Percentiles rank a stretch among this genome's conserved stretches.
Conservation (phyloP, 2,113 vertebrate species). For the Promerops cafer region DNA sequence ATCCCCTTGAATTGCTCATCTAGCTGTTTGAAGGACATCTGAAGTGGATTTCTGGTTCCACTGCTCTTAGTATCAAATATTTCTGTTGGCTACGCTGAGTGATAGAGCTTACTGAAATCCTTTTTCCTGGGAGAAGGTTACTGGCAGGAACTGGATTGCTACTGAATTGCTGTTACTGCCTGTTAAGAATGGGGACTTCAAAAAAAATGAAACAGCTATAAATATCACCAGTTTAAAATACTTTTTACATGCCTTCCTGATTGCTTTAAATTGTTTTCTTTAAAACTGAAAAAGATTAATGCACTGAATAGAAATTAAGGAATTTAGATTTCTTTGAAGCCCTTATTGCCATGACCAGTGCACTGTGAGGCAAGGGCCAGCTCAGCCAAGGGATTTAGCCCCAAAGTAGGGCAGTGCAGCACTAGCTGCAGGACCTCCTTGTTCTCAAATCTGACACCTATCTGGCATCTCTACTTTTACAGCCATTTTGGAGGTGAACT, state of each 20-base stretch:
- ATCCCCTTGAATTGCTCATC: slow-evolving; percentile 69
- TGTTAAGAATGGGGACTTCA: slow-evolving; percentile 54
- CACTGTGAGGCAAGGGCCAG: not conserved
- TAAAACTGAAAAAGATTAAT: not conserved
- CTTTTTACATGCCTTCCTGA: slow-evolving; percentile 38
- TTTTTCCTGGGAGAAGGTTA: slow-evolving; percentile 63
- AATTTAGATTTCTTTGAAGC: slow-evolving; percentile 9
- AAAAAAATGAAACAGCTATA: slow-evolving; percentile 47
- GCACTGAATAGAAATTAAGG: not conserved
- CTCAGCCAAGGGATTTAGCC: not conserved
- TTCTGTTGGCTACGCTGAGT: slow-evolving; percentile 58
- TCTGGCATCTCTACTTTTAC: not conserved
- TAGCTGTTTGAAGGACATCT: slow-evolving; percentile 67
- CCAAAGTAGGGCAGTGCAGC: not conserved
- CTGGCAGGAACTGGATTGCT: slow-evolving; percentile 57
- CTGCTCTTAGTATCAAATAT: slow-evolving; percentile 46
- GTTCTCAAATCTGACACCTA: not conserved
- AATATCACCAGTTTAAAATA: slow-evolving; percentile 60
- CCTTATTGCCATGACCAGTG: not conserved
- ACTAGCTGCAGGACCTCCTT: not conserved
- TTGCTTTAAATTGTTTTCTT: slow-evolving; percentile 38
- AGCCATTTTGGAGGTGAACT: not conserved
- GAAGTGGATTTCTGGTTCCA: slow-evolving; percentile 68
- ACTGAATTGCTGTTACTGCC: slow-evolving; percentile 52
- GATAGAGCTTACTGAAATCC: slow-evolving; percentile 68